Conservation (phyloP, 1,140 invertebrate genomes). For the Arctopsyche grandis region DNA sequence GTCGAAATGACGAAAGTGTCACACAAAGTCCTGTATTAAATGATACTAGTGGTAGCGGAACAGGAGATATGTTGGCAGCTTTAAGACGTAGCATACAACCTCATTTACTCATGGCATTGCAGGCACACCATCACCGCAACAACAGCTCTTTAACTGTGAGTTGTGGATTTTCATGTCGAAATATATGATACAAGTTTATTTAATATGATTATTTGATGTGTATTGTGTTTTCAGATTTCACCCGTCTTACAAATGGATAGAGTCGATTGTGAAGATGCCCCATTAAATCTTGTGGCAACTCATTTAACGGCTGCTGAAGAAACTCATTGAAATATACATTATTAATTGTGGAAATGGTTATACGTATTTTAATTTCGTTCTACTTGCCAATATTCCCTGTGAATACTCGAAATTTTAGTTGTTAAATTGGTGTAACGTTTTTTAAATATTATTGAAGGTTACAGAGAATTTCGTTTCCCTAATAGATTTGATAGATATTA, state of each 20-base stretch:
- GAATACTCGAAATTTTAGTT: slow-evolving; percentile 44
- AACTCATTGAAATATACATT: slow-evolving; percentile 58
- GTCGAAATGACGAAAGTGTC: slow-evolving; percentile 60
- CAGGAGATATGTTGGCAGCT: slow-evolving; percentile 72
- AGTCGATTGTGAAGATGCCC: slow-evolving; percentile 64
- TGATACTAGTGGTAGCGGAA: slow-evolving; percentile 58
- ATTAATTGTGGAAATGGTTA: neutral
- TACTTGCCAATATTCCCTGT: slow-evolving; percentile 26
- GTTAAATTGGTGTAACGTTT: neutral
- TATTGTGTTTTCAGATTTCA: slow-evolving; percentile 42
- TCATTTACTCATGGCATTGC: slow-evolving; percentile 71
- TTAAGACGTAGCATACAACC: slow-evolving; percentile 72
- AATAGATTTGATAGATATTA: too few species aligned
- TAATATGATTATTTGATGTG: neutral
- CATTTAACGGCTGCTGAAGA: slow-evolving; percentile 63
- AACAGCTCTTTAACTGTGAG: slow-evolving; percentile 54
- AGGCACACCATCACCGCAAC: slow-evolving; percentile 59
- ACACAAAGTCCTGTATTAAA: slow-evolving; percentile 40
- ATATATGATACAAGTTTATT: neutral
- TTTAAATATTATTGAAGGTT: neutral
- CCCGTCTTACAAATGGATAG: slow-evolving; percentile 58
- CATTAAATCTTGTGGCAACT: slow-evolving; percentile 63
- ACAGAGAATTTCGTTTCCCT: too few species aligned
- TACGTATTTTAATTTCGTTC: neutral
- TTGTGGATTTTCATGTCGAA: neutral